Evolutionary conservation across 1,140 invertebrate species (phyloP), one percentile per base, ranked within the genome.

Genomic region (Drosophila ogumai): DNA sequence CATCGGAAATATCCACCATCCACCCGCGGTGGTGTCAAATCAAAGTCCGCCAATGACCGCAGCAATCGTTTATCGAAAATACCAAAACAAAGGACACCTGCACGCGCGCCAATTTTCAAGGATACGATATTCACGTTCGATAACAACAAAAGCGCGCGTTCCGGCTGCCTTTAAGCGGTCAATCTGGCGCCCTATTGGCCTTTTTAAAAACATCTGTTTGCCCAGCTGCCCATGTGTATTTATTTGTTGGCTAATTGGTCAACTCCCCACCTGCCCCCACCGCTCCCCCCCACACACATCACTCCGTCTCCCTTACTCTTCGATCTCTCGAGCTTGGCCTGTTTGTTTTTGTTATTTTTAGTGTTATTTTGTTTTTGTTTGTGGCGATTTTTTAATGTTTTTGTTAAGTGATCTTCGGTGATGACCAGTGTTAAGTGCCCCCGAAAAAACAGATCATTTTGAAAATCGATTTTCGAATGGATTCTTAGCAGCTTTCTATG

Each of bases 201-300:
- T 87, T 86, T 84, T 88, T 66, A 25, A 77, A 73, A 88, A 88
- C 82, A 87, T 87, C 84, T 87, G 82, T 88, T 87, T 64, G 69
- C 43, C 69, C 59, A 74, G 67, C 64, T 68, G 46, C 64, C 73
- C 73, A 75, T 79, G 81, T 73, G 75, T 50, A 46, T 55, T 65
- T 55, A 55, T 38, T 46, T 52, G 61, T 31, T 52, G 75, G 64
- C 75, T 55, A 76, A 68, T 76, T 76, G 55, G 36, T 31, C 67
- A 58, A 19, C 34, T 71, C 66, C 61, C 57, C 36, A 13, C 58
- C 31, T 25, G 4, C 15, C 43, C 36, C 10, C 28, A 28, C 8
- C 47, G 47, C 12, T 4, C 6, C 0, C 3, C 6, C 0, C 3
- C 38, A 28, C 2, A 28, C 2, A 25, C 12, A 25, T 10, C 9